Conservation (phyloP, 2,797 vertebrate genomes). For the Calcarius lapponicus region DNA sequence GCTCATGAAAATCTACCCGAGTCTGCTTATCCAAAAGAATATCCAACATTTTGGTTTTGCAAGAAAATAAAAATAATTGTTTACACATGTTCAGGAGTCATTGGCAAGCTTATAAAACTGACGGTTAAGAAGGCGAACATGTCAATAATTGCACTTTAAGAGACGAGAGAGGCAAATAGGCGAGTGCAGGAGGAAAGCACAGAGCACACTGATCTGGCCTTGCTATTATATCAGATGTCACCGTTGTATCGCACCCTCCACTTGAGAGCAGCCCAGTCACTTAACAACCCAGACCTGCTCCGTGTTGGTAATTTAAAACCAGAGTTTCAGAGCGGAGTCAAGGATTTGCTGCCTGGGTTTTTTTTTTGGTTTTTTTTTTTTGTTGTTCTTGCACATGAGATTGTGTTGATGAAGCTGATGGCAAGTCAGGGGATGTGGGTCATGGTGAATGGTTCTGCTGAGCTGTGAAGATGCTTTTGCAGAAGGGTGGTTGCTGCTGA, state of each 20-base stretch:
- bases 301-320: not conserved
- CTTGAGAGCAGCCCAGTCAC: not conserved
- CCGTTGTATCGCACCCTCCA: not conserved
- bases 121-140: conserved; percentile 34
- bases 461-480: not conserved
- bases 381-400: not conserved
- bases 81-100: conserved; percentile 59
- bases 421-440: not conserved
- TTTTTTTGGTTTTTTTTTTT: too few species aligned
- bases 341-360: not conserved
- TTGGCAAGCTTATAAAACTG: conserved; percentile 58
- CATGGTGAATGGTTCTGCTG: not conserved
- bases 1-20: conserved; percentile 59
- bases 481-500: not conserved
- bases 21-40: conserved; percentile 21
- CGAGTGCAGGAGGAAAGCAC: not conserved
- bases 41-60: conserved; percentile 59
- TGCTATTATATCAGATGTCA: not conserved
- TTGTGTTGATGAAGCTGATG: not conserved
- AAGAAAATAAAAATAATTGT: conserved; percentile 74
- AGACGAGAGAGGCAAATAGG: not conserved
- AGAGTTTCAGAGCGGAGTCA: conserved; percentile 1
- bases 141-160: conserved; percentile 58
- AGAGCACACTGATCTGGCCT: not conserved
- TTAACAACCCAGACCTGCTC: not conserved